phyloP scores from a whole-genome alignment of 2,888 invertebrate species.

The Tetrapedia diversipes region DNA sequence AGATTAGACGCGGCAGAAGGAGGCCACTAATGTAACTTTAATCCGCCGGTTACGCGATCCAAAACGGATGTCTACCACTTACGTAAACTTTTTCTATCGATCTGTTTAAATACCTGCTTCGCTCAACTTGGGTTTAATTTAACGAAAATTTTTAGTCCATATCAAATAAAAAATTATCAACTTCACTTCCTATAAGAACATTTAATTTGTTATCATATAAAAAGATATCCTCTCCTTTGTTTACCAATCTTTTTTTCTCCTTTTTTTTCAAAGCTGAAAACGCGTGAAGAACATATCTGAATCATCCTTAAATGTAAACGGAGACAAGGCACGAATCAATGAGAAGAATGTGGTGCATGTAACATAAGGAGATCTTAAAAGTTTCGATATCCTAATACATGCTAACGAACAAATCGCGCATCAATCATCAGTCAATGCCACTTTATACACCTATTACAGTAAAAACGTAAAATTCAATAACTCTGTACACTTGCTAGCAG shows the following conservation, averaged over 20 bases:
- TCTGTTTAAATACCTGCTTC: background rate
- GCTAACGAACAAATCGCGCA: background rate
- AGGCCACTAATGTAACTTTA: constrained; percentile 26
- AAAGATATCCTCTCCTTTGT: background rate
- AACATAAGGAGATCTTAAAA: constrained; percentile 33
- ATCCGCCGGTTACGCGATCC: constrained; percentile 1
- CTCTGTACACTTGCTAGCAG: too few relatives aligned
- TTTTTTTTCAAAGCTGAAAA: background rate
- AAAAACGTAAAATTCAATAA: background rate
- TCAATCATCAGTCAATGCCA: constrained; percentile 41
- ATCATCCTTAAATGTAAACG: constrained; percentile 62
- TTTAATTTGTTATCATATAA: background rate
- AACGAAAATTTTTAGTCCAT: background rate
- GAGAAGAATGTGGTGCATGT: constrained; percentile 45
- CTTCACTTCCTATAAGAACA: background rate
- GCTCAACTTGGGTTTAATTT: background rate
- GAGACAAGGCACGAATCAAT: constrained; percentile 41
- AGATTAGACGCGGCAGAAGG: constrained; percentile 17
- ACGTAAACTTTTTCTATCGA: constrained; percentile 1
- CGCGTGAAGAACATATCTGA: constrained; percentile 25
- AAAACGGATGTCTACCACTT: constrained; percentile 1
- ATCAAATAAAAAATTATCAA: background rate
- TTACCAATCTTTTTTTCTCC: background rate
- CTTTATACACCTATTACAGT: background rate
- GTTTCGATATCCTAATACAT: constrained; percentile 18